Evolutionary conservation across 2,888 invertebrate species (phyloP), one percentile per base, ranked within the genome.

Genomic region (Meliscaeva auricollis): DNA sequence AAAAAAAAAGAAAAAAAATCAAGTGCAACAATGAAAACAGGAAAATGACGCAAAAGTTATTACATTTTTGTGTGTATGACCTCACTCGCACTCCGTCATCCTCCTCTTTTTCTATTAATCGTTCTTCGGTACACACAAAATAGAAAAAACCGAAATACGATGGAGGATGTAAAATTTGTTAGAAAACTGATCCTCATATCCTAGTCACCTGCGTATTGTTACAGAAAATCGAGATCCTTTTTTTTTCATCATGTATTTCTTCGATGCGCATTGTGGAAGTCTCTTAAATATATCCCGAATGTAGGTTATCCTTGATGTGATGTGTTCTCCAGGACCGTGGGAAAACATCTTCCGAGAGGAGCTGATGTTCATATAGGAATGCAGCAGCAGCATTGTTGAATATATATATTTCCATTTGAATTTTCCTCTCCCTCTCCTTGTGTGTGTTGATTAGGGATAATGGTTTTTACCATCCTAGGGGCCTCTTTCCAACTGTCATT

Each of bases 41-140:
- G 73, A 85, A 80, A 85, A 85, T 85, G 76, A 85, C 81, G 81
- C 85, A 80, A 81, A 85, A 85, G 85, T 85, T 85, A 85, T 85
- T 81, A 68, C 38, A 73, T 73, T 64, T 64, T 64, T 81, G 32
- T 66, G 70, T 76, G 26, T 81, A 52, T 56, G 81, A 85, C 81
- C 85, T 81, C 85, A 77, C 73, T 73, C 72, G 38, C 4, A 75
- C 80, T 76, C 52, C 38, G 73, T 77, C 73, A 80, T 85, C 80
- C 75, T 64, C 0, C 13, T 38, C 26, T 79, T 80, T 76, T 72
- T 76, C 60, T 62, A 72, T 75, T 76, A 73, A 80, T 76, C 81
- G 66, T 41, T 17, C 30, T 50, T 48, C 73, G 70, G 60, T 60
- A 66, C 70, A 70, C 58, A 66, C 75, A 70, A 64, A 66, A 54